These are phyloP conservation scores for Eriosoma lanigerum DNA, from an alignment of 1,140 invertebrate species.

Conservation along the genomic window DNA sequence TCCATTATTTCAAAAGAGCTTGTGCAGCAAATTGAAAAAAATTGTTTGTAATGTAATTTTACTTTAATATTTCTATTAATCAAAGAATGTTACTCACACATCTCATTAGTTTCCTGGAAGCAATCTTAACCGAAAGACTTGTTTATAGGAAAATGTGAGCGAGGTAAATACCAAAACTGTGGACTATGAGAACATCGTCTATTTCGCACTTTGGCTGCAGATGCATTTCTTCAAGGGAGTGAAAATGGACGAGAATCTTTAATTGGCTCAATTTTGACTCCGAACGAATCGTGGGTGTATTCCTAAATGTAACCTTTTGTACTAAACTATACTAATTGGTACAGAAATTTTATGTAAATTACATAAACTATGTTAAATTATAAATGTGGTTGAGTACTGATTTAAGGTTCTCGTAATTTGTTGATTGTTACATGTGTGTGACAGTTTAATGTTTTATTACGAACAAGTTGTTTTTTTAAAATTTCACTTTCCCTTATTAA, in stretches of 20 bases:
- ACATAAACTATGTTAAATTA: too few relatives aligned
- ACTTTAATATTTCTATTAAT: not conserved
- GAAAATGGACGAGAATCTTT: conserved; percentile 2
- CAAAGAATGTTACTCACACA: not conserved
- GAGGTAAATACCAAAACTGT: conserved; percentile 56
- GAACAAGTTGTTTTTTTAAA: too few relatives aligned
- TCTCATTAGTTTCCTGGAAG: not conserved
- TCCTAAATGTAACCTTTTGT: too few relatives aligned
- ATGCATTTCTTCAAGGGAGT: not conserved
- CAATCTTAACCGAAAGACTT: conserved; percentile 41
- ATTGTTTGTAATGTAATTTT: conserved; percentile 5
- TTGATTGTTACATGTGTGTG: too few relatives aligned
- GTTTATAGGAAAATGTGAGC: conserved; percentile 53
- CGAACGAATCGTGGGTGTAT: conserved; percentile 56
- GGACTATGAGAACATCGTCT: conserved; percentile 11
- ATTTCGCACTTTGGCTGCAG: conserved; percentile 9
- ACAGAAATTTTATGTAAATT: too few relatives aligned
- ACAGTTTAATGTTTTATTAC: too few relatives aligned
- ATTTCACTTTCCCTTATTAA: too few relatives aligned
- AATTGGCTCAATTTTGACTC: conserved; percentile 51
- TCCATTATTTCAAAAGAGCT: conserved; percentile 32
- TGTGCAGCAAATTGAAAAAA: not conserved
- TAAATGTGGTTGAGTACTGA: too few relatives aligned
- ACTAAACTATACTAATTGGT: too few relatives aligned
- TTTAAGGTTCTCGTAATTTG: too few relatives aligned